Evolutionary conservation across 2,797 vertebrate species (phyloP).

Genomic region (Acropternis orthonyx): DNA sequence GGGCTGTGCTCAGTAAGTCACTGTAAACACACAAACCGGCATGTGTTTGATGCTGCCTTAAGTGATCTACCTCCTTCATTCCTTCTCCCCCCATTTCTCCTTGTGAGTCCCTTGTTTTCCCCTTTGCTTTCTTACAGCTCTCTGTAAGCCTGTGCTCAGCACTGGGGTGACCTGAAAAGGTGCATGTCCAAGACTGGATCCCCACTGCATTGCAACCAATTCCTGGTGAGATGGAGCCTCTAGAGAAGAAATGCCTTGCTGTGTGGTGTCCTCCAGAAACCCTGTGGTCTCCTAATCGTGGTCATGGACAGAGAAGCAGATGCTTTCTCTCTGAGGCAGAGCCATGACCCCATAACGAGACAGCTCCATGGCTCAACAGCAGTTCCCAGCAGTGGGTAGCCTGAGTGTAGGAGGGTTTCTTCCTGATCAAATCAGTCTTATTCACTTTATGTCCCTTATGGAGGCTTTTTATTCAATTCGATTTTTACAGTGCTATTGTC

Average conservation of each 20-base stretch:
- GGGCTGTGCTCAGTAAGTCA: neutral
- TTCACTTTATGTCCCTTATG: slow-evolving; percentile 14
- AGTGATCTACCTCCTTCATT: neutral
- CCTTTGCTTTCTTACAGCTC: neutral
- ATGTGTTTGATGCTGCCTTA: neutral
- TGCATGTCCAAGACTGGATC: rapidly evolving
- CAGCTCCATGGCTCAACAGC: neutral
- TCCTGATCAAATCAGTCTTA: slow-evolving; percentile 34
- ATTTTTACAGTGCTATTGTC: slow-evolving; percentile 55
- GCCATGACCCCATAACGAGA: neutral
- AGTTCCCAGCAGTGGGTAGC: slow-evolving; percentile 14
- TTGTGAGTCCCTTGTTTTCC: neutral
- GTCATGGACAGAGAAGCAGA: neutral
- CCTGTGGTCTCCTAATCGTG: neutral
- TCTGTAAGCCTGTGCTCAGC: neutral
- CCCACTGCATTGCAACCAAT: neutral
- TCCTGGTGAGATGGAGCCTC: neutral
- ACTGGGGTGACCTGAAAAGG: neutral
- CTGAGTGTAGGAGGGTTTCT: neutral
- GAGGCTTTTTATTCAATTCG: slow-evolving; percentile 10
- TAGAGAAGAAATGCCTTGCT: neutral
- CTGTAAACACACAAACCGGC: neutral
- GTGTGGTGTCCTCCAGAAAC: neutral
- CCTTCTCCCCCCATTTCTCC: neutral
- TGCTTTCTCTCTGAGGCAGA: neutral